phyloP scores from a whole-genome alignment of 2,113 vertebrate genomes.

The Tinamus guttatus region DNA sequence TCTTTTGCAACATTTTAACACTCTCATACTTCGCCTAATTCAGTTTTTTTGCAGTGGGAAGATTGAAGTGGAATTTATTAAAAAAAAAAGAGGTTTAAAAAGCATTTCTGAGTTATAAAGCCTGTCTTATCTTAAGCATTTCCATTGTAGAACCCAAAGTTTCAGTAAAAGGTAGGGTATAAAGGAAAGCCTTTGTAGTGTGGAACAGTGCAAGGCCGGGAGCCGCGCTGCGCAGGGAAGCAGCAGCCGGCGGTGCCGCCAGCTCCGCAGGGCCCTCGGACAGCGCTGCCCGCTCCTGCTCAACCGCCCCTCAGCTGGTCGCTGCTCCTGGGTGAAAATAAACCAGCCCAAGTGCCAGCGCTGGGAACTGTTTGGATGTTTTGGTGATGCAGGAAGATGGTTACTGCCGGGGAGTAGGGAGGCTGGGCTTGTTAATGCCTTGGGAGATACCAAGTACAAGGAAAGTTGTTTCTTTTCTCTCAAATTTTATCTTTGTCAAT shows the following conservation, averaged over 20 bases:
- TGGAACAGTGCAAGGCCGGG: background rate
- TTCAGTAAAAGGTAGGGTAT: background rate
- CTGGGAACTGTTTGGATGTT: background rate
- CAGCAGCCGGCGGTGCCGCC: accelerated
- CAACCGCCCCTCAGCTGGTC: background rate
- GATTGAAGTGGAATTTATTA: background rate
- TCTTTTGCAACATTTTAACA: background rate
- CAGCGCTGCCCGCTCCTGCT: background rate
- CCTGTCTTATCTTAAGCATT: background rate
- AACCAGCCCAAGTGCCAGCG: background rate
- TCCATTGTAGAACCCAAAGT: background rate
- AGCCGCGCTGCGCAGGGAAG: background rate
- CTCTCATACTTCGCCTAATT: background rate
- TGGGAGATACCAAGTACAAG: no score
- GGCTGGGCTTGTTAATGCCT: no score
- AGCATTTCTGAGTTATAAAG: background rate
- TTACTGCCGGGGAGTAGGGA: background rate
- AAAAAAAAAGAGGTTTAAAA: background rate
- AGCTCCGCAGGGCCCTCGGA: background rate
- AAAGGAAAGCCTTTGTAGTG: background rate
- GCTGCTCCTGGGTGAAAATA: background rate
- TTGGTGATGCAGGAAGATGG: background rate
- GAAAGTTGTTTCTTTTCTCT: background rate
- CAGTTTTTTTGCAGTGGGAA: background rate
- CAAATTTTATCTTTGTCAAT: background rate